These are phyloP conservation scores for Catharus minimus DNA, from an alignment of 2,113 vertebrate genomes.

Conservation along the genomic window DNA sequence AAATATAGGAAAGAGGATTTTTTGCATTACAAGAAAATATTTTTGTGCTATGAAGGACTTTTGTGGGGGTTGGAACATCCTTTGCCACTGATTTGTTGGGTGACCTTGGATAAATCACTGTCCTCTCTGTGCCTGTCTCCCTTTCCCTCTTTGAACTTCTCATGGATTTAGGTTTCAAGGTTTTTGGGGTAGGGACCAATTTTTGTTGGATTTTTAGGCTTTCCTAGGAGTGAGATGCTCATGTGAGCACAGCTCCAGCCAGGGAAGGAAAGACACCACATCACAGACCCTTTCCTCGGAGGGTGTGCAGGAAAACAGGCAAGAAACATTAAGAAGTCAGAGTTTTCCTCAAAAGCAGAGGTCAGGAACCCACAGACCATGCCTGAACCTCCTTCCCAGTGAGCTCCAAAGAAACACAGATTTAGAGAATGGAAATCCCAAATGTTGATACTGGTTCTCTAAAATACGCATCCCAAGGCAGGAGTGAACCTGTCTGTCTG, in stretches of 20 bases:
- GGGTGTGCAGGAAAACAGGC: not conserved
- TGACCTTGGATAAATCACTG: not conserved
- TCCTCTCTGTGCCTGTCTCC: not conserved
- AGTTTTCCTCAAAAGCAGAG: not conserved
- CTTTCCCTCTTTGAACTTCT: not conserved
- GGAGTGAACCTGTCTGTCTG: not conserved
- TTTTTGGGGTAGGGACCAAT: not conserved
- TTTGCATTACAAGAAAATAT: conserved; percentile 15
- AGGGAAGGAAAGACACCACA: rapidly evolving
- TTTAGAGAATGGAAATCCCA: not conserved
- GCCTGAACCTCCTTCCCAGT: not conserved
- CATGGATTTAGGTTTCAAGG: not conserved
- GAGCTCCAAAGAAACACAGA: not conserved
- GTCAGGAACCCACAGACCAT: not conserved
- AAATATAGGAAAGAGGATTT: conserved; percentile 38
- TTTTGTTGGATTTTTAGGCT: not conserved
- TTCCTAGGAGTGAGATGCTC: not conserved
- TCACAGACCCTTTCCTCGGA: not conserved
- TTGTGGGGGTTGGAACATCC: not conserved
- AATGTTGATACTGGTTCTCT: not conserved
- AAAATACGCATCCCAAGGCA: not conserved
- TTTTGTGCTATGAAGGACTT: not conserved
- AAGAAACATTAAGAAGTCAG: not conserved
- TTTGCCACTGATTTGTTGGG: not conserved
- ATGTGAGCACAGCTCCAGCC: not conserved